These are phyloP conservation scores for Drosophila peninsularis DNA, from an alignment of 2,888 invertebrate species.

Conservation along the genomic window DNA sequence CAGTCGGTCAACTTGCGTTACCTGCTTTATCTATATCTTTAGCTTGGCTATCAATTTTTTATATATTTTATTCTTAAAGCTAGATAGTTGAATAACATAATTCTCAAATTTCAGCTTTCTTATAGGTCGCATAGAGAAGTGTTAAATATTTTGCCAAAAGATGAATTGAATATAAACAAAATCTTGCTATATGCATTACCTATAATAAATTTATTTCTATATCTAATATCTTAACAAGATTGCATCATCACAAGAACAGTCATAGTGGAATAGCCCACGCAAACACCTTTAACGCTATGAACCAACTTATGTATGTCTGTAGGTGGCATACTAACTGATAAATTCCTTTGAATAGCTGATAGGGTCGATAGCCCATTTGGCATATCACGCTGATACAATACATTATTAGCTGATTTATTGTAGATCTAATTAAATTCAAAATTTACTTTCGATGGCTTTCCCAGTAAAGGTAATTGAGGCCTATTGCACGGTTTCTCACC, in stretches of 20 bases:
- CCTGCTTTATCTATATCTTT: neutral
- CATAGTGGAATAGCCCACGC: conserved; percentile 8
- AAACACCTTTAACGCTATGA: conserved; percentile 14
- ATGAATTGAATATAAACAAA: neutral
- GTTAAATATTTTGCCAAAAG: neutral
- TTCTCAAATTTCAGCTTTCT: neutral
- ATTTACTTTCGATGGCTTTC: conserved; percentile 1
- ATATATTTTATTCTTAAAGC: neutral
- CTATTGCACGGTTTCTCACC: conserved; percentile 57
- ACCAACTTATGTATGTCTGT: conserved; percentile 9
- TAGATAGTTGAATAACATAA: neutral
- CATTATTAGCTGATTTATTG: neutral
- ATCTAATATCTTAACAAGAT: neutral
- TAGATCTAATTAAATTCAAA: neutral
- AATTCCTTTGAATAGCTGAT: conserved; percentile 16
- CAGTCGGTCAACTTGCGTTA: neutral
- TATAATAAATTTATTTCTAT: neutral
- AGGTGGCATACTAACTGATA: neutral
- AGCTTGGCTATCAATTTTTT: neutral
- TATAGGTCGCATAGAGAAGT: neutral
- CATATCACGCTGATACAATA: conserved; percentile 57
- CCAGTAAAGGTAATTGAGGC: neutral
- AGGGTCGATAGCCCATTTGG: conserved; percentile 17
- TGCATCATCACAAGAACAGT: neutral
- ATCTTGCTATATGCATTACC: neutral